Conservation (phyloP, 2,113 vertebrate genomes). For the Ia io region DNA sequence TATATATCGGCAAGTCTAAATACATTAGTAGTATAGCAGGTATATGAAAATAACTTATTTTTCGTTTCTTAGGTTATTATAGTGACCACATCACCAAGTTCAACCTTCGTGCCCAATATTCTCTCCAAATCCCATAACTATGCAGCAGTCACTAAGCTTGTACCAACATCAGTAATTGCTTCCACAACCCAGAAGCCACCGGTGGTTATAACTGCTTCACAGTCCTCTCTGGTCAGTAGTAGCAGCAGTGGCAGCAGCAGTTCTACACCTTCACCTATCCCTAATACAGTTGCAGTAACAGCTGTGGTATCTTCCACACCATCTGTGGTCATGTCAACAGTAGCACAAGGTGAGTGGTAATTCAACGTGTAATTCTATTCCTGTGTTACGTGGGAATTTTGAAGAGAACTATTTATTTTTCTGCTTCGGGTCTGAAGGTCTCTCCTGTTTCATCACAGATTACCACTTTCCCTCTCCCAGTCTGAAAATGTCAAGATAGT, state of each 20-base stretch:
- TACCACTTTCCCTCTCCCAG: not conserved
- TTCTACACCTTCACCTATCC: slow-evolving; percentile 79
- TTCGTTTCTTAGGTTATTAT: slow-evolving; percentile 92
- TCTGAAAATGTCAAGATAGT: not conserved
- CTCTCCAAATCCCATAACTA: slow-evolving; percentile 99
- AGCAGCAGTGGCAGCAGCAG: slow-evolving; percentile 80
- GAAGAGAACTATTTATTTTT: slow-evolving; percentile 28
- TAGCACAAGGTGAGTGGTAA: slow-evolving; percentile 89
- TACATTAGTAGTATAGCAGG: not conserved
- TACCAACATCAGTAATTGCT: slow-evolving; percentile 90
- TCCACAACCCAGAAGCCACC: slow-evolving; percentile 93
- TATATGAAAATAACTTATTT: slow-evolving; percentile 70
- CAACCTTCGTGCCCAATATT: slow-evolving; percentile 98
- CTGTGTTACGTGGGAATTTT: not conserved
- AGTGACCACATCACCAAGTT: slow-evolving; percentile 97
- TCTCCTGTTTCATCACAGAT: not conserved
- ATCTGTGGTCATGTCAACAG: slow-evolving; percentile 95
- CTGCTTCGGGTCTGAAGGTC: not conserved
- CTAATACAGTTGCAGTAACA: slow-evolving; percentile 91
- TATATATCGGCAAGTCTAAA: not conserved
- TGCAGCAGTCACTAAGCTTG: slow-evolving; percentile 93
- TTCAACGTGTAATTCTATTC: not conserved
- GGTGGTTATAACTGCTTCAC: slow-evolving; percentile 91
- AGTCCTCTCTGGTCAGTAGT: slow-evolving; percentile 81
- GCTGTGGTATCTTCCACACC: slow-evolving; percentile 93